phyloP scores from a whole-genome alignment of 1,140 invertebrate genomes.

The Lanistes nyassanus region DNA sequence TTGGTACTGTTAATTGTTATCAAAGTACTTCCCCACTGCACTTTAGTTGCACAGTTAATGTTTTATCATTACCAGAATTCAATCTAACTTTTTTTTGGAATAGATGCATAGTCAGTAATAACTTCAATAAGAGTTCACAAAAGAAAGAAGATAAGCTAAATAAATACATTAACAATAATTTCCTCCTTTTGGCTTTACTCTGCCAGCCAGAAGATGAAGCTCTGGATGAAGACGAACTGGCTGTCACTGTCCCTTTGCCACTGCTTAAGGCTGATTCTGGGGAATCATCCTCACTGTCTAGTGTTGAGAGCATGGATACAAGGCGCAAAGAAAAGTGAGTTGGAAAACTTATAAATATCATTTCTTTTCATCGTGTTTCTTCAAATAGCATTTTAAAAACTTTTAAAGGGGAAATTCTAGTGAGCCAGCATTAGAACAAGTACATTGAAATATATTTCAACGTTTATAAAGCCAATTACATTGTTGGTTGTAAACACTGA shows the following conservation, averaged over 20 bases:
- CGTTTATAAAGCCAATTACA: too few species aligned
- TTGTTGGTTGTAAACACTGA: too few species aligned
- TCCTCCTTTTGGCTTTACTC: neutral
- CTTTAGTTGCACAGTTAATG: neutral
- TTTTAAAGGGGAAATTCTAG: too few species aligned
- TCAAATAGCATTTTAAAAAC: too few species aligned
- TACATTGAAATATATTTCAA: too few species aligned
- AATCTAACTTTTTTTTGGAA: neutral
- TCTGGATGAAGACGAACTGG: slow-evolving; percentile 60
- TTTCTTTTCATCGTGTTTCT: too few species aligned
- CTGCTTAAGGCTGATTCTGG: slow-evolving; percentile 59
- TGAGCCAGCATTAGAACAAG: too few species aligned
- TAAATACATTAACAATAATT: neutral
- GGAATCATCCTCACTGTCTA: slow-evolving; percentile 65
- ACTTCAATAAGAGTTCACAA: neutral
- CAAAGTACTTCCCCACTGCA: neutral
- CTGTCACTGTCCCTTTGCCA: slow-evolving; percentile 45
- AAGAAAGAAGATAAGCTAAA: neutral
- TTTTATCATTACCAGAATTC: neutral
- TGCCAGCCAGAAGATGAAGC: slow-evolving; percentile 55
- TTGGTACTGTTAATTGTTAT: neutral
- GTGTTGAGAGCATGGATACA: slow-evolving; percentile 60
- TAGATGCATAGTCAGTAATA: neutral
- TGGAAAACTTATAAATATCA: too few species aligned
- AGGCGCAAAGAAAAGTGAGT: slow-evolving; percentile 47